Conservation (phyloP, 2,888 invertebrate species). For the Cosmia pyralina region DNA sequence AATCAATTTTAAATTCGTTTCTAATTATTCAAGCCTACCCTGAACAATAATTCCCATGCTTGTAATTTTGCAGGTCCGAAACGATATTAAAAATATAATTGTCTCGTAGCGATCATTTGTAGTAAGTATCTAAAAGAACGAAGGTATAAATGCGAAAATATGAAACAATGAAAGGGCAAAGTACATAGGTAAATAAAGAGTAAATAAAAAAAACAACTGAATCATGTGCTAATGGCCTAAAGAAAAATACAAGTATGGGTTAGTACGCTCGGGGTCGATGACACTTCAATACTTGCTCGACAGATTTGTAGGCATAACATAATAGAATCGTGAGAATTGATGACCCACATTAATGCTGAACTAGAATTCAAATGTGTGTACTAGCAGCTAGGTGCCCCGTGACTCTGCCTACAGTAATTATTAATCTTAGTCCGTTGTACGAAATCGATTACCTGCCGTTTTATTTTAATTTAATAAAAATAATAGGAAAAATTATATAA, state of each 20-base stretch:
- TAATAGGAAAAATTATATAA: not conserved
- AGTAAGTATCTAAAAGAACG: not conserved
- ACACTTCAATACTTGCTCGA: slow-evolving; percentile 64
- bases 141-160: not conserved
- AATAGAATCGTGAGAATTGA: slow-evolving; percentile 73
- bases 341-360: slow-evolving; percentile 69
- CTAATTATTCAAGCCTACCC: slow-evolving; percentile 30
- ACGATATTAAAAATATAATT: not conserved
- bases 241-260: slow-evolving; percentile 58
- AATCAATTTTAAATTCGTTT: slow-evolving; percentile 38
- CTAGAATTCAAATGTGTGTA: slow-evolving; percentile 65
- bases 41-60: slow-evolving; percentile 17
- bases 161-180: slow-evolving; percentile 2
- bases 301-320: slow-evolving; percentile 71
- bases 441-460: not conserved
- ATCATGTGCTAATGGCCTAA: slow-evolving; percentile 54
- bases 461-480: not conserved
- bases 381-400: slow-evolving; percentile 22
- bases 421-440: not conserved
- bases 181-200: slow-evolving; percentile 9
- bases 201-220: slow-evolving; percentile 39
- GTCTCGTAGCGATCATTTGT: not conserved
- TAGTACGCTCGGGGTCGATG: slow-evolving; percentile 64
- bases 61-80: not conserved
- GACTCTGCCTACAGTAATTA: slow-evolving; percentile 7